Evolutionary conservation across 2,888 invertebrate genomes (phyloP).

Genomic region (Eupithecia pulchellata): DNA sequence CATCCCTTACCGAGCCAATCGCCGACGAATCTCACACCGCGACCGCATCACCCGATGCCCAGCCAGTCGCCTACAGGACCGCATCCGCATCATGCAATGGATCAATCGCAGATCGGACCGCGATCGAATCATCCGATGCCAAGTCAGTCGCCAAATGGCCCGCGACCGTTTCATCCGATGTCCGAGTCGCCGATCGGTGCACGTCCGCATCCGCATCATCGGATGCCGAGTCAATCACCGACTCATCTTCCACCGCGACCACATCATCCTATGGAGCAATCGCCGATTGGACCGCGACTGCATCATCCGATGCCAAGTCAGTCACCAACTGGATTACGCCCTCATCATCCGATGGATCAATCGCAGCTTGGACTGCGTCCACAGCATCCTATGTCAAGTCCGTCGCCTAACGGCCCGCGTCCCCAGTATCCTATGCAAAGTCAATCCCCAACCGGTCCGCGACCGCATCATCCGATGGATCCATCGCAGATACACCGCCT

Average conservation of each 20-base stretch:
- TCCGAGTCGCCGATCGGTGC: slow-evolving; percentile 16
- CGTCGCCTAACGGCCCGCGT: slow-evolving; percentile 7
- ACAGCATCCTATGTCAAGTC: slow-evolving; percentile 1
- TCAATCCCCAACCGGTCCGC: slow-evolving; percentile 4
- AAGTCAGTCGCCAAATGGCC: slow-evolving; percentile 4
- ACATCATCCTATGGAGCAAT: not conserved
- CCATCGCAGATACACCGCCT: slow-evolving; percentile 3
- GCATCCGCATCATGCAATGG: slow-evolving; percentile 1
- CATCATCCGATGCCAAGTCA: slow-evolving; percentile 13
- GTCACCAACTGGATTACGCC: slow-evolving; percentile 10
- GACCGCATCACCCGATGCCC: not conserved
- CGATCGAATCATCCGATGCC: slow-evolving; percentile 10
- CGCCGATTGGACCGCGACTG: not conserved
- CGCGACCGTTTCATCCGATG: slow-evolving; percentile 7
- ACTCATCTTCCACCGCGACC: slow-evolving; percentile 14
- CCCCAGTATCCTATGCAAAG: slow-evolving; percentile 4
- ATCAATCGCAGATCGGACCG: slow-evolving; percentile 2
- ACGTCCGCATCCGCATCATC: slow-evolving; percentile 11
- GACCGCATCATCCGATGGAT: slow-evolving; percentile 6
- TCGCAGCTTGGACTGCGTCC: slow-evolving; percentile 15
- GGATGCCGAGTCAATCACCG: slow-evolving; percentile 7
- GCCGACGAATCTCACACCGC: slow-evolving; percentile 11
- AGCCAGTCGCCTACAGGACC: slow-evolving; percentile 14
- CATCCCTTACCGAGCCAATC: slow-evolving; percentile 9
- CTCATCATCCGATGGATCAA: slow-evolving; percentile 8